phyloP scores from a whole-genome alignment of 2,888 invertebrate species.

The Brassicogethes aeneus region DNA sequence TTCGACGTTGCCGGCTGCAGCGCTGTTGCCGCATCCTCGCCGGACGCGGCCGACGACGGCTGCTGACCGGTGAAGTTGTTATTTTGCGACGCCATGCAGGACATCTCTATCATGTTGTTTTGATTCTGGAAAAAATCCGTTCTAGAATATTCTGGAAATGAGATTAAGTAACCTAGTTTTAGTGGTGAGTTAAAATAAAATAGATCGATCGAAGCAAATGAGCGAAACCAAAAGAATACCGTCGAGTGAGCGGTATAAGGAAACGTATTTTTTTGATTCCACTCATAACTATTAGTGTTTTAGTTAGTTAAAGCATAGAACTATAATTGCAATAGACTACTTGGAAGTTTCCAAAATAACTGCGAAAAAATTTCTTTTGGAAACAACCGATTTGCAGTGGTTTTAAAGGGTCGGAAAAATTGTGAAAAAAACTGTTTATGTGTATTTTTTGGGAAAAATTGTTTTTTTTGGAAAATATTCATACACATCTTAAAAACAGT shows the following conservation, averaged over 20 bases:
- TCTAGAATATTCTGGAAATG: conserved; percentile 43
- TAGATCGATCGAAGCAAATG: conserved; percentile 20
- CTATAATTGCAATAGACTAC: neutral
- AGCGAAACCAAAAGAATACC: too few species aligned
- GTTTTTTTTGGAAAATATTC: too few species aligned
- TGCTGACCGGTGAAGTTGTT: conserved; percentile 48
- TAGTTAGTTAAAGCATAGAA: neutral
- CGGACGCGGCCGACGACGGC: conserved; percentile 18
- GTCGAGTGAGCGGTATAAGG: too few species aligned
- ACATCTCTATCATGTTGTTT: conserved; percentile 59
- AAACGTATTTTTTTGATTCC: too few species aligned
- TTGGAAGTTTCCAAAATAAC: neutral
- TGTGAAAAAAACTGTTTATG: too few species aligned
- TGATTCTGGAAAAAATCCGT: conserved; percentile 45
- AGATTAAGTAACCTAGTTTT: conserved; percentile 42
- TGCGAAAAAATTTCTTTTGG: neutral
- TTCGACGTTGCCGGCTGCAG: conserved; percentile 11
- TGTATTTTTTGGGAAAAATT: too few species aligned
- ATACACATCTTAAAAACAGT: too few species aligned
- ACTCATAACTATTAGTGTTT: conserved; percentile 3
- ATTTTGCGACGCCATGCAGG: conserved; percentile 55
- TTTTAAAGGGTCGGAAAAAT: too few species aligned
- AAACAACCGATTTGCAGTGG: too few species aligned
- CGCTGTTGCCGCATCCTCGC: conserved; percentile 9
- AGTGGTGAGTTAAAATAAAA: conserved; percentile 34